Conservation (phyloP, 1,140 invertebrate species). For the Carposina sasakii region DNA sequence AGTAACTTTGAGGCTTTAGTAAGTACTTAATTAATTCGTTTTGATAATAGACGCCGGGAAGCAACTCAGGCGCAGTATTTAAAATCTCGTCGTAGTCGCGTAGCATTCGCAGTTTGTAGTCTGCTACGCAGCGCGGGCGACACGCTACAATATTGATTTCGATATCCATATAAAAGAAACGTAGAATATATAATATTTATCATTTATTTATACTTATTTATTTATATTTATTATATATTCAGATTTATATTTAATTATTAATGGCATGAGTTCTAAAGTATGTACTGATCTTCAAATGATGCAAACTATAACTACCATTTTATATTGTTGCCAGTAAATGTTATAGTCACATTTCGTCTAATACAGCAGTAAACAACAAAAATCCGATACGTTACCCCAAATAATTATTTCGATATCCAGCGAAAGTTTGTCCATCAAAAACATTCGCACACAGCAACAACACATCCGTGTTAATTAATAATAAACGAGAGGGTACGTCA, state of each 20-base stretch:
- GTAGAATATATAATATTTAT: too few relatives aligned
- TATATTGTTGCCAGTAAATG: not conserved
- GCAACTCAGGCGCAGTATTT: too few relatives aligned
- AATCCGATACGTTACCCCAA: not conserved
- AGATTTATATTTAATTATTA: not conserved
- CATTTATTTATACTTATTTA: too few relatives aligned
- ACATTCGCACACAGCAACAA: conserved; percentile 23
- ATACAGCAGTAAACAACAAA: conserved; percentile 8
- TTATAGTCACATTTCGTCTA: conserved; percentile 1
- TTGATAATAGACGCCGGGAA: too few relatives aligned
- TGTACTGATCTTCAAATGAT: not conserved
- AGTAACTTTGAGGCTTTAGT: too few relatives aligned
- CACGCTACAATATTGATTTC: too few relatives aligned
- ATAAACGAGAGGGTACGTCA: conserved; percentile 31
- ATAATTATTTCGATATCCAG: not conserved
- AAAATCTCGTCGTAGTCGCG: too few relatives aligned
- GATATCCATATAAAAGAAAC: too few relatives aligned
- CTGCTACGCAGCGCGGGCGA: too few relatives aligned
- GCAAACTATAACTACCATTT: not conserved
- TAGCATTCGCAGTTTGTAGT: too few relatives aligned
- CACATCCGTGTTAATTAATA: conserved; percentile 50
- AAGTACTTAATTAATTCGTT: too few relatives aligned
- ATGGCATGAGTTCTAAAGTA: not conserved
- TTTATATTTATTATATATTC: not conserved
- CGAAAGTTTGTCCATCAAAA: conserved; percentile 3